phyloP scores from a whole-genome alignment of 2,888 invertebrate genomes.

The Epinotia ramella region DNA sequence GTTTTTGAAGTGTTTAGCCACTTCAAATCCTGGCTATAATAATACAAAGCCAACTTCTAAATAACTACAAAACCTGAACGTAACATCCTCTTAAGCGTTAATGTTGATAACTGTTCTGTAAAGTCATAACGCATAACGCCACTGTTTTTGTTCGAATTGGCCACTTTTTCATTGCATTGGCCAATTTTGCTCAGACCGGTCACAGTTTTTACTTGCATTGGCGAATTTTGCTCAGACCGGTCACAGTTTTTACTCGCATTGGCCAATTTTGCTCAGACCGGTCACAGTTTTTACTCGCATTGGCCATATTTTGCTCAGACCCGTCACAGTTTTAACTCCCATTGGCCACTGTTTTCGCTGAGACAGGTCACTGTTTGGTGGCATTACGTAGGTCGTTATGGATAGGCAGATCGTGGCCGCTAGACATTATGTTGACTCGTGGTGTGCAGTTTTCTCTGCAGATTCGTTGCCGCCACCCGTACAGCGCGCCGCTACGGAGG shows the following conservation, averaged over 20 bases:
- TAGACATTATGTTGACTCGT: slow-evolving; percentile 79
- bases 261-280: neutral
- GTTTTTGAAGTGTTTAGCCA: neutral
- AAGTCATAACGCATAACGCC: neutral
- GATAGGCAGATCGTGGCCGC: slow-evolving; percentile 48
- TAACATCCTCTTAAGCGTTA: neutral
- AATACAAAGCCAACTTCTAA: neutral
- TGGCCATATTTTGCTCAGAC: neutral
- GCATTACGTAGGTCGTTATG: neutral
- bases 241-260: neutral
- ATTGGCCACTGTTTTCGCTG: neutral
- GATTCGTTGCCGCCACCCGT: slow-evolving; percentile 77
- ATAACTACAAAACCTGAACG: neutral
- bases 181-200: neutral
- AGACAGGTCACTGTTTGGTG: neutral
- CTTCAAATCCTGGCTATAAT: neutral
- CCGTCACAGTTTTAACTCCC: too few relatives aligned
- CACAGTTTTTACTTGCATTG: neutral
- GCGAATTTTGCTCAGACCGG: neutral
- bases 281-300: neutral
- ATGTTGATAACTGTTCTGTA: neutral
- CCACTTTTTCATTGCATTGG: neutral
- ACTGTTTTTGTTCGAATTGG: neutral
- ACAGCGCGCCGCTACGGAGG: slow-evolving; percentile 85
- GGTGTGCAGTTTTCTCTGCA: slow-evolving; percentile 85